Conservation (phyloP, 2,797 vertebrate genomes). For the Dromococcyx pavoninus region DNA sequence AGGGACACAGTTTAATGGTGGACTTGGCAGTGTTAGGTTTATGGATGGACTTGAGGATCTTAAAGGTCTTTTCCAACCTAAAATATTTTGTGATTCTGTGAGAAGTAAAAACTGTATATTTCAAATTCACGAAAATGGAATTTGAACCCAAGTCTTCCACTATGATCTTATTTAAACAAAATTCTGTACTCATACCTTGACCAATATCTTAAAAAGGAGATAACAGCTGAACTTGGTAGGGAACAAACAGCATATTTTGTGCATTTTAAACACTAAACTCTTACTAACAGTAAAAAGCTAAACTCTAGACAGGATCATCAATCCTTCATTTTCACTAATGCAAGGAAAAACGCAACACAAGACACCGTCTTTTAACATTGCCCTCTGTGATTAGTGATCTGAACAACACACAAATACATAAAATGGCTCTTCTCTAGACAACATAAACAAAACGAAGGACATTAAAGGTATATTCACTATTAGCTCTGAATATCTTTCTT, state of each 20-base stretch:
- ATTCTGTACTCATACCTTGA: not conserved
- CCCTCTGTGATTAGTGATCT: not conserved
- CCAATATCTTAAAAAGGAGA: not conserved
- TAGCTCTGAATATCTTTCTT: not conserved
- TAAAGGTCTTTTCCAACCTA: too few species aligned
- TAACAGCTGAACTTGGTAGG: not conserved
- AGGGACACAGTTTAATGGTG: too few species aligned
- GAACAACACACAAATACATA: not conserved
- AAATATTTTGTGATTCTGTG: too few species aligned
- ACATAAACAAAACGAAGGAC: slow-evolving; percentile 16
- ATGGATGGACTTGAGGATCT: too few species aligned
- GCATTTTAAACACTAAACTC: not conserved
- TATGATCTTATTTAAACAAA: not conserved
- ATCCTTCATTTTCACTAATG: not conserved
- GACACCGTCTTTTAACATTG: not conserved
- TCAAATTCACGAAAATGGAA: not conserved
- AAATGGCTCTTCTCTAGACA: not conserved
- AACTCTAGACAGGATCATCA: not conserved
- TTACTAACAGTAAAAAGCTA: not conserved
- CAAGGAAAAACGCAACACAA: not conserved
- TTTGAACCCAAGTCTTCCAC: not conserved
- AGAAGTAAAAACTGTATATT: not conserved
- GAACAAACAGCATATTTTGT: not conserved
- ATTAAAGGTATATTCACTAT: not conserved
- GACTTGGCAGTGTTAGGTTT: too few species aligned